Percentiles rank a stretch among this genome's conserved stretches.
Evolutionary conservation across 1,140 invertebrate genomes (phyloP).

Genomic region (Matsumurasca onukii): DNA sequence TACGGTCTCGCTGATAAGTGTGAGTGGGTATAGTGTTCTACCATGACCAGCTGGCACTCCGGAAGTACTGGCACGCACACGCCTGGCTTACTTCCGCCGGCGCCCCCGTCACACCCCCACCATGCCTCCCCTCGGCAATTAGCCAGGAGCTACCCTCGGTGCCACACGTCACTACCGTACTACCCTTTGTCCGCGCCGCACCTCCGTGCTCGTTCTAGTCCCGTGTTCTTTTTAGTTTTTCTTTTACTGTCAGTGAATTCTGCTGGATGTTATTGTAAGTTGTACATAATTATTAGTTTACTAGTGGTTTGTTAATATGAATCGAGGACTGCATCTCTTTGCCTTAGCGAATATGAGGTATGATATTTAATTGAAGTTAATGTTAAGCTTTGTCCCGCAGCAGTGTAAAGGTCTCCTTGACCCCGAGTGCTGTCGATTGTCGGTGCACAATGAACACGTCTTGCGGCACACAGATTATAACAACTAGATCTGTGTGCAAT

Average conservation of each 20-base stretch:
- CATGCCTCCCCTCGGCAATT: neutral
- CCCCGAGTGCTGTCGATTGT: no score
- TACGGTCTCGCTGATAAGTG: no score
- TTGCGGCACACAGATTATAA: no score
- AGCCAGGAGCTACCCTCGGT: constrained; percentile 17
- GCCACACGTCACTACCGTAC: neutral
- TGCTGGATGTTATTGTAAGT: neutral
- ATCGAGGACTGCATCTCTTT: no score
- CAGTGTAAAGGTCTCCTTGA: no score
- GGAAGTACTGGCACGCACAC: constrained; percentile 9
- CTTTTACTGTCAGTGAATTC: neutral
- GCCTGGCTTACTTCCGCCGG: neutral
- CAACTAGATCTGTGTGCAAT: no score
- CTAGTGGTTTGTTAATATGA: no score
- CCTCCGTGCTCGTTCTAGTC: neutral
- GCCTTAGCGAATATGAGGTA: no score
- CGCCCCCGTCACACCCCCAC: neutral
- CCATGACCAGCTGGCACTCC: constrained; percentile 9
- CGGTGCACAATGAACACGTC: no score
- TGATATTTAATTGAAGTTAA: no score
- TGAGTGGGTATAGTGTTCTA: constrained; percentile 2
- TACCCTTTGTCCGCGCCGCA: neutral
- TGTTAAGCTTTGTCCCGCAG: no score
- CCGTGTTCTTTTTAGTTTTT: neutral
- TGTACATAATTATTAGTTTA: no score